A percentile compares a stretch with the other conserved stretches of the same genome.
phyloP scores from a whole-genome alignment of 2,797 vertebrate genomes.

The Mus caroli region DNA sequence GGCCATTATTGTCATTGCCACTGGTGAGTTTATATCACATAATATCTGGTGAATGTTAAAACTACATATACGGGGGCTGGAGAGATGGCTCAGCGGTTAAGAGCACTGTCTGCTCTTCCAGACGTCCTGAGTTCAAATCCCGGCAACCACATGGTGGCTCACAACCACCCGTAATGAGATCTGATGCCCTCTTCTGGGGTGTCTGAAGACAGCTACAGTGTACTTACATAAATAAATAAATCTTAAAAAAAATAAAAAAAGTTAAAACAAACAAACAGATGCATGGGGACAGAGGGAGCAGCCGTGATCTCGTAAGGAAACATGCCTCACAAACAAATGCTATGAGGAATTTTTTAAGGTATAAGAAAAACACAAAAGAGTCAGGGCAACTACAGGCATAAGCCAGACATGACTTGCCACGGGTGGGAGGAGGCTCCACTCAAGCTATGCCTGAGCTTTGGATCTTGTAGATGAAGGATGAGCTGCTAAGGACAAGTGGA shows the following conservation, averaged over 20 bases:
- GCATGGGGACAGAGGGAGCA: not conserved
- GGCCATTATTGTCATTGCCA: not conserved
- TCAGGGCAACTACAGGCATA: not conserved
- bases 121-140: no score
- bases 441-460: constrained; percentile 17
- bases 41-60: constrained; percentile 29
- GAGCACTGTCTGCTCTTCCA: no score
- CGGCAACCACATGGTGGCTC: no score
- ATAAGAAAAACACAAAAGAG: not conserved
- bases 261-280: no score
- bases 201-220: no score
- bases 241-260: no score
- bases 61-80: not conserved
- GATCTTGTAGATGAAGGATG: not conserved
- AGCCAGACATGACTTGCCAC: not conserved
- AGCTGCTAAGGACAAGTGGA: constrained; percentile 9
- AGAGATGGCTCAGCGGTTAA: no score
- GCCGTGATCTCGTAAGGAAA: constrained; percentile 39
- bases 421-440: not conserved
- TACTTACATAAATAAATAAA: no score
- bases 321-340: constrained; percentile 51
- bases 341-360: not conserved
- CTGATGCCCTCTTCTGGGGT: no score
- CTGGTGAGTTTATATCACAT: not conserved
- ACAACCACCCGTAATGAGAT: no score